Base-by-base conservation (phyloP, 2,888 invertebrate species). In the Agriopis marginaria region DNA sequence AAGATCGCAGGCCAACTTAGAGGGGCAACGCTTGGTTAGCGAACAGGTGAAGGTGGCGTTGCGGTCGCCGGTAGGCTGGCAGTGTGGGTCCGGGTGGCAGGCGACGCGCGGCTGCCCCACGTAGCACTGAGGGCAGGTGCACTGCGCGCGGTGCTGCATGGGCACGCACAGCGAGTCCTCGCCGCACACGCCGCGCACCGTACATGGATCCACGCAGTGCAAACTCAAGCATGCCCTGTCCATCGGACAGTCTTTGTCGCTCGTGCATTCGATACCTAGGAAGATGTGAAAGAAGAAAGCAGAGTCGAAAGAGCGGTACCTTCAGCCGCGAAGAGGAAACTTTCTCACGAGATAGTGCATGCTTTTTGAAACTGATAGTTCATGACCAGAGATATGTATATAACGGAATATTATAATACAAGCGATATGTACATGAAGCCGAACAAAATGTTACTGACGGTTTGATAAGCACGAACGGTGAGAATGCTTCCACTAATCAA, bases 221-320 rank as follows among this genome's bases (percentile, higher is more conserved):
- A 97, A 96, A 95, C 97, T 97, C 94, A 98, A 96, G 95, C 98
- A 98, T 89, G 98, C 97, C 95, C 97, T 97, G 95, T 98, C 98
- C 94, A 97, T 97, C 80, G 97, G 96, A 95, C 98, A 98, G 95
- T 98, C 98, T 95, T 96, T 96, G 95, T 98, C 98, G 94, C 96
- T 96, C 95, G 96, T 96, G 95, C 98, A 98, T 96, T 97, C 97
- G 95, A 96, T 96, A 95, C 97, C 97, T 96, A 95, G 90, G 94
- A 95, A 94, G 93, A 93, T 90, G 90, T 92, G 93, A 94, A 94
- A 94, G 94, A 94, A 94, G 94, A 94, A 94, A 94, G 94, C 94
- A 94, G 87, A 94, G 94, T 95, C 95, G 95, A 95, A 95, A 96
- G 96, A 96, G 96, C 96, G 95, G 95, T 95, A 95, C 95, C 96